Conservation (phyloP, 1,140 invertebrate species). For the Odontomachus brunneus region DNA sequence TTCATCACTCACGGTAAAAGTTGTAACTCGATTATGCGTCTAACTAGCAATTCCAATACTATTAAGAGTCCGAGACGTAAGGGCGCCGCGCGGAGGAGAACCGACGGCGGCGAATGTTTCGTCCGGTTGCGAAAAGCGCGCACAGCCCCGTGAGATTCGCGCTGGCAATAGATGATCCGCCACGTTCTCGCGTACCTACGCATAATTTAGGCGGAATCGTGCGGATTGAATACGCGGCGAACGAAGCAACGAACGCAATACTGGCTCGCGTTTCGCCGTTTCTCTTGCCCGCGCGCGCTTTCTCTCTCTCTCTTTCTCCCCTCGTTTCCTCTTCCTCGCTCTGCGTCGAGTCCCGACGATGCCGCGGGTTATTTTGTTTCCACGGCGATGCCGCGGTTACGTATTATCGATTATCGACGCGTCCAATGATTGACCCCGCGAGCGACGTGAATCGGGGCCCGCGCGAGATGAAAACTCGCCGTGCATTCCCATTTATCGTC, state of each 20-base stretch:
- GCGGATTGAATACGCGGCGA: conserved; percentile 54
- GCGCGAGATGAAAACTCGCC: neutral
- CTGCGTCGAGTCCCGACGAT: neutral
- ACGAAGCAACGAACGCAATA: conserved; percentile 15
- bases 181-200: conserved; percentile 53
- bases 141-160: conserved; percentile 45
- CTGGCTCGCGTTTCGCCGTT: conserved; percentile 30
- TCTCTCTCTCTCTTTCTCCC: neutral
- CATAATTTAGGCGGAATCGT: conserved; percentile 68
- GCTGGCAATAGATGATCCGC: conserved; percentile 62
- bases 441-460: conserved; percentile 31
- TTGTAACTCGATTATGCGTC: conserved; percentile 83
- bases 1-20: conserved; percentile 80
- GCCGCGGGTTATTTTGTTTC: conserved; percentile 41
- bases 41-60: conserved; percentile 83
- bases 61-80: conserved; percentile 76
- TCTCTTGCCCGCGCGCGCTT: neutral
- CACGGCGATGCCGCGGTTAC: conserved; percentile 17
- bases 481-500: too few species aligned
- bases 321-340: neutral
- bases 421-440: conserved; percentile 19
- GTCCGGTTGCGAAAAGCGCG: conserved; percentile 67
- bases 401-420: conserved; percentile 58
- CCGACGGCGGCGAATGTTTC: conserved; percentile 64
- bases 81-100: conserved; percentile 29